phyloP scores from a whole-genome alignment of 2,113 vertebrate genomes.

The Amphilophus citrinellus region DNA sequence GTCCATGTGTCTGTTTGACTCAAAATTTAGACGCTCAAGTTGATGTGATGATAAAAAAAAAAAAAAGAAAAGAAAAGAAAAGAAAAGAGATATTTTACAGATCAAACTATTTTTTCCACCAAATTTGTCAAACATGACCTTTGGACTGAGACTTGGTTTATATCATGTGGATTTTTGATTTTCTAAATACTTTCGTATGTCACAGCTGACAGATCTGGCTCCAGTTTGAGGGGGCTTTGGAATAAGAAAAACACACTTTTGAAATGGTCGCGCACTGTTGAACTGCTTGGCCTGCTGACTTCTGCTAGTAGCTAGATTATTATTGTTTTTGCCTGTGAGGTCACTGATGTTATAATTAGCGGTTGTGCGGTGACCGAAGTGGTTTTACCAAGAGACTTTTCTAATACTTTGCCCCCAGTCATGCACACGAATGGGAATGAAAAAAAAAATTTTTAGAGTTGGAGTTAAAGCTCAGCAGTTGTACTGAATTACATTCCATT shows the following conservation, averaged over 20 bases:
- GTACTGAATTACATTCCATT: neutral
- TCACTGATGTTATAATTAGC: no score
- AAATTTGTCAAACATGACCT: neutral
- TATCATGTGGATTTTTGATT: neutral
- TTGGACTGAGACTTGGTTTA: rapidly evolving
- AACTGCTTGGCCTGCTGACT: neutral
- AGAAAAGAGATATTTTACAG: neutral
- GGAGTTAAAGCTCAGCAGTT: neutral
- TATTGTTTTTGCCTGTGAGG: neutral
- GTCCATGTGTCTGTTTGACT: neutral
- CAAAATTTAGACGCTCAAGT: neutral
- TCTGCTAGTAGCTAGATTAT: neutral
- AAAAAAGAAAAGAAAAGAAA: neutral
- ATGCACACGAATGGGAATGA: no score
- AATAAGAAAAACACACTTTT: neutral
- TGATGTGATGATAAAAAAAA: neutral
- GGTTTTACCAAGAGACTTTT: no score
- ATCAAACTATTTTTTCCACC: neutral
- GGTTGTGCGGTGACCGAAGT: no score
- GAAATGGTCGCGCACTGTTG: neutral
- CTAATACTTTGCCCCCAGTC: neutral
- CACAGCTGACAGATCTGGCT: neutral
- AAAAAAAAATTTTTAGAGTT: no score
- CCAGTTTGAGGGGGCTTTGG: neutral
- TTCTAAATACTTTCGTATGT: neutral